Evolutionary conservation across 2,888 invertebrate genomes (phyloP).

Genomic region (Dolichopus griseipennis): DNA sequence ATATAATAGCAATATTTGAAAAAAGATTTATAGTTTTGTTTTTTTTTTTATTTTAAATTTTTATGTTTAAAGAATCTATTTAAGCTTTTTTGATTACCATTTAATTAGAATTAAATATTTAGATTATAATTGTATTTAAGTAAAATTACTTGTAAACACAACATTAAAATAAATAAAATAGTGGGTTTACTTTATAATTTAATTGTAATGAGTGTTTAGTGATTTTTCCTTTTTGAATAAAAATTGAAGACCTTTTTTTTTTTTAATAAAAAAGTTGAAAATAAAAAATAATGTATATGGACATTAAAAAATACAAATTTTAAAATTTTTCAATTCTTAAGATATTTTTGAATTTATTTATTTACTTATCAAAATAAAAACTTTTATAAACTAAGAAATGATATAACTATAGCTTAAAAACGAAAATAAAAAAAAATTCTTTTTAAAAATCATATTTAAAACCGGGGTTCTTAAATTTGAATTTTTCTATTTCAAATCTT

Average conservation of each 20-base stretch:
- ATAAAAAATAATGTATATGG: too few species aligned
- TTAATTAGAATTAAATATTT: not conserved
- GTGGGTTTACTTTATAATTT: not conserved
- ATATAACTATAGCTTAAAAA: not conserved
- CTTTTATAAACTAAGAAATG: not conserved
- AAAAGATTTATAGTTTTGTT: not conserved
- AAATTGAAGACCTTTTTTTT: too few species aligned
- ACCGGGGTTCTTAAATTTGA: conserved; percentile 41
- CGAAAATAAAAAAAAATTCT: not conserved
- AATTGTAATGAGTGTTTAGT: too few species aligned
- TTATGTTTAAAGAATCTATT: not conserved
- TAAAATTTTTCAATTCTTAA: not conserved
- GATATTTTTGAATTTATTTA: not conserved
- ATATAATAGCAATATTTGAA: not conserved
- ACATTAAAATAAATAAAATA: not conserved
- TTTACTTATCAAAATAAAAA: not conserved
- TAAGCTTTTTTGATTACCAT: not conserved
- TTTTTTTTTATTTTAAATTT: not conserved
- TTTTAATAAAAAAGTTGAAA: too few species aligned
- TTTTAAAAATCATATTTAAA: conserved; percentile 30
- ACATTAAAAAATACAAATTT: too few species aligned
- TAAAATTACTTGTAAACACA: not conserved
- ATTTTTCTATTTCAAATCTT: conserved; percentile 40
- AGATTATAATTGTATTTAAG: not conserved
- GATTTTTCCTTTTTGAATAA: not conserved